phyloP scores from a whole-genome alignment of 2,797 vertebrate genomes.

The Macropus fuliginosus region DNA sequence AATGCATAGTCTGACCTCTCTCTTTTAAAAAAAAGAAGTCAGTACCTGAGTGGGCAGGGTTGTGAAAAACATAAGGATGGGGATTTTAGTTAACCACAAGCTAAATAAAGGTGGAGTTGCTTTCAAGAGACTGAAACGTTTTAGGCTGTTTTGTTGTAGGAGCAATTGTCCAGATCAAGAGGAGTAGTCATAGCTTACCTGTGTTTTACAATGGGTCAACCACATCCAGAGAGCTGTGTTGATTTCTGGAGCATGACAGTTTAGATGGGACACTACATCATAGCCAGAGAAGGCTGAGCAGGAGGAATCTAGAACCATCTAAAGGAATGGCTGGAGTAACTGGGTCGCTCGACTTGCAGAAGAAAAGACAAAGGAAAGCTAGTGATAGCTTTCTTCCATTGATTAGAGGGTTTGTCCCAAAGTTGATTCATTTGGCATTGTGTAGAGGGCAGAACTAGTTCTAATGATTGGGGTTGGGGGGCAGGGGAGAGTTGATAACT shows the following conservation, averaged over 20 bases:
- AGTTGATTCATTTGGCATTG: not conserved
- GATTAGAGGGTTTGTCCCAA: not conserved
- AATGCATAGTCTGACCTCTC: not conserved
- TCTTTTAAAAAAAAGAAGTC: not conserved
- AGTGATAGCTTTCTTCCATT: not conserved
- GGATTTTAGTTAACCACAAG: not conserved
- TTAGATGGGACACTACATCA: not conserved
- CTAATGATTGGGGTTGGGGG: not conserved
- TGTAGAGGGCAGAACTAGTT: not conserved
- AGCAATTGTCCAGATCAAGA: not conserved
- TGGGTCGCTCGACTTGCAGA: not conserved
- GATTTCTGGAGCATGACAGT: not conserved
- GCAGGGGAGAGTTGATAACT: not conserved
- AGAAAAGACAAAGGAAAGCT: not conserved
- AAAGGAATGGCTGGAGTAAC: not conserved
- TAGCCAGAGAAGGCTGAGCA: not conserved
- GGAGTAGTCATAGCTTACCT: not conserved
- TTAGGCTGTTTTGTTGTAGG: not conserved
- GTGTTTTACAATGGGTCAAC: not conserved
- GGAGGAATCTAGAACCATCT: not conserved
- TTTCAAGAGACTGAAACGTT: not conserved
- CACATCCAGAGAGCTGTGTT: not conserved
- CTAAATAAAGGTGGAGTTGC: not conserved
- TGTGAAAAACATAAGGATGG: not conserved
- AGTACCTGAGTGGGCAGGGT: not conserved